Percentiles rank a stretch among this genome's conserved stretches.
phyloP scores from a whole-genome alignment of 1,140 invertebrate genomes.

The Gonioctena quinquepunctata region DNA sequence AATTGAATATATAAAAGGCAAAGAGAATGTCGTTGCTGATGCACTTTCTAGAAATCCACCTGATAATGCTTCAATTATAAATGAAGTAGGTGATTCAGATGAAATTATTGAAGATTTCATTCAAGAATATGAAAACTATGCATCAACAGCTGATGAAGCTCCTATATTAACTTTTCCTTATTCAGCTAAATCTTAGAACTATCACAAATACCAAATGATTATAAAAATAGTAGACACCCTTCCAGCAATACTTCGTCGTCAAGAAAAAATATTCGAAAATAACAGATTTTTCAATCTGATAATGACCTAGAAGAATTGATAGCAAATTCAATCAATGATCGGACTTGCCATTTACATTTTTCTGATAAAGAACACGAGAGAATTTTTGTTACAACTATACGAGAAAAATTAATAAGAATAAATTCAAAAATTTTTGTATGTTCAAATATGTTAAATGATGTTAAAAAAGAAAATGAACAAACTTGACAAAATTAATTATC shows the following conservation, averaged over 20 bases:
- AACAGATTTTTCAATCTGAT: not conserved
- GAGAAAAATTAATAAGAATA: too few species aligned
- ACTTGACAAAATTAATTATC: too few species aligned
- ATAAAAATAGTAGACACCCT: not conserved
- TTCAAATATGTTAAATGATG: too few species aligned
- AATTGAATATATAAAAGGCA: constrained; percentile 35
- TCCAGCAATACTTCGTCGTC: not conserved
- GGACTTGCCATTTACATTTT: too few species aligned
- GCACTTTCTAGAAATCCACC: constrained; percentile 29
- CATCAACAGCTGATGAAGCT: not conserved
- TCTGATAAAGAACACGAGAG: too few species aligned
- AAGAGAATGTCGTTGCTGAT: constrained; percentile 34
- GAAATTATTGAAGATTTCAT: not conserved
- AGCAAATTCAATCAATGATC: too few species aligned
- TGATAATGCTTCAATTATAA: not conserved
- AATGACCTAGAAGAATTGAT: not conserved
- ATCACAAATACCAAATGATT: constrained; percentile 1
- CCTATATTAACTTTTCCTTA: not conserved
- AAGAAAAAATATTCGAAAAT: not conserved
- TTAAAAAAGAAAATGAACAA: too few species aligned
- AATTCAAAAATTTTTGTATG: too few species aligned
- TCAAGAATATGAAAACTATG: not conserved
- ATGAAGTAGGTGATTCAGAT: not conserved
- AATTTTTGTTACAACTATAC: too few species aligned
- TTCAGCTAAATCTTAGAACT: not conserved